Percentiles rank a stretch among this genome's conserved stretches.
These are phyloP conservation scores for Dendroctonus ponderosae DNA, from an alignment of 1,140 invertebrate genomes.

Conservation along the genomic window DNA sequence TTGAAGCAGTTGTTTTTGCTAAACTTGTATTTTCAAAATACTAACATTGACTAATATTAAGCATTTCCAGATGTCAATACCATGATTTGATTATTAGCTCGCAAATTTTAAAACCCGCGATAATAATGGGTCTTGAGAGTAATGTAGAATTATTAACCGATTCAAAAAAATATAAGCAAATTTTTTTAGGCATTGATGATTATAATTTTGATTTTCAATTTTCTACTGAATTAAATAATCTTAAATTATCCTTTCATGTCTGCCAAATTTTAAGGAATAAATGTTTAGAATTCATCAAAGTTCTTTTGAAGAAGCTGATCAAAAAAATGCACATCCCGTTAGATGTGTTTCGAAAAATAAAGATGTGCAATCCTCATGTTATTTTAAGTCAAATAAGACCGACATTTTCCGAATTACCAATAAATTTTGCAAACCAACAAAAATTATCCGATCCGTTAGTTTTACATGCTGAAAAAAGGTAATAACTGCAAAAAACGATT, in stretches of 20 bases:
- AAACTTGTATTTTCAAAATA: constrained; percentile 21
- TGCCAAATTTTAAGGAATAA: constrained; percentile 5
- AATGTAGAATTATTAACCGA: constrained; percentile 13
- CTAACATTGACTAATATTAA: constrained; percentile 7
- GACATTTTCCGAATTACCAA: constrained; percentile 18
- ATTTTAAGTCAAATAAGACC: constrained; percentile 27
- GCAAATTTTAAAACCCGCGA: constrained; percentile 17
- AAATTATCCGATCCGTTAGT: constrained; percentile 18
- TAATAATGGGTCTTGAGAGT: constrained; percentile 7
- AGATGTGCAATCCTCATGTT: constrained; percentile 13
- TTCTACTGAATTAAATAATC: constrained; percentile 4
- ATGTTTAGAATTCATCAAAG: constrained; percentile 18
- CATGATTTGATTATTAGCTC: constrained; percentile 8
- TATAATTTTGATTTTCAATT: constrained; percentile 19
- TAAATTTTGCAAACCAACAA: constrained; percentile 1
- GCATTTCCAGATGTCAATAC: constrained; percentile 8
- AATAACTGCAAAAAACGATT: constrained; percentile 28
- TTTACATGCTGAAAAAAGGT: constrained; percentile 25
- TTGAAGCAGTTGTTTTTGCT: constrained; percentile 6
- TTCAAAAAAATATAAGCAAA: constrained; percentile 7
- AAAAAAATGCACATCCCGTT: constrained; percentile 19
- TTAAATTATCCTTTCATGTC: neutral
- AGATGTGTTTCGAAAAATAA: constrained; percentile 17
- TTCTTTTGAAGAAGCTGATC: constrained; percentile 8
- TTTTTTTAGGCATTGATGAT: constrained; percentile 13